Base-by-base conservation (phyloP, 1,140 invertebrate species). In the Archivesica marissinica region DNA sequence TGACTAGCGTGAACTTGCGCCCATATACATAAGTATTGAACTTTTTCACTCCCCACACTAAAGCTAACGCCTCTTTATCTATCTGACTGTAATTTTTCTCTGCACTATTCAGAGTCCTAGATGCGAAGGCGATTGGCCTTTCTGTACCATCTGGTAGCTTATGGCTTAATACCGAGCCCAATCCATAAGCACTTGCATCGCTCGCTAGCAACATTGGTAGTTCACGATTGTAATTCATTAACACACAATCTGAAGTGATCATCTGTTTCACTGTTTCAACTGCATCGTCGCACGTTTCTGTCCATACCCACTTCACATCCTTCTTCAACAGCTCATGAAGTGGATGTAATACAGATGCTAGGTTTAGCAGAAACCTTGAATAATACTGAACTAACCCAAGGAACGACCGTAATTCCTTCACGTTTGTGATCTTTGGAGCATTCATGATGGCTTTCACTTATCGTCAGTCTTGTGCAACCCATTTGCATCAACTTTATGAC, bases 21-120 rank as follows among this genome's bases (percentile, higher is more conserved):
- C 93, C 94, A 85, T 92, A 94, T 2, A 95, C 52, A 78, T 94
- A 96, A 54, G 95, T 89, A 80, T 95, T 93, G 88, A 95, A 95
- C 76, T 94, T 86, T 92, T 91, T 87, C 68, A 95, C 82, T 17
- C 93, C 94, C 90, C 91, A 94, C 59, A 95, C 82, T 25, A 59
- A 25, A 95, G 92, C 7, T 20, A 95, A 89, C 0, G 92, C 95
- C 90, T 96, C 95, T 86, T 94, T 94, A 39, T 96, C 95, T 13
- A 95, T 90, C 82, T 95, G 94, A 15, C 91, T 90, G 88, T 70
- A 70, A 25, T 39, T 41, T n/a, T 66, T 39, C 28, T 70, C 35
- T 0, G 66, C 95, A 96, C 13, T 94, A 25, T 87, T 91, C 13
- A 96, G 77, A 0, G 90, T 92, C 78, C 94, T 61, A 0, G 93